Evolutionary conservation across 2,113 vertebrate genomes (phyloP).

Genomic region (Egretta garzetta): DNA sequence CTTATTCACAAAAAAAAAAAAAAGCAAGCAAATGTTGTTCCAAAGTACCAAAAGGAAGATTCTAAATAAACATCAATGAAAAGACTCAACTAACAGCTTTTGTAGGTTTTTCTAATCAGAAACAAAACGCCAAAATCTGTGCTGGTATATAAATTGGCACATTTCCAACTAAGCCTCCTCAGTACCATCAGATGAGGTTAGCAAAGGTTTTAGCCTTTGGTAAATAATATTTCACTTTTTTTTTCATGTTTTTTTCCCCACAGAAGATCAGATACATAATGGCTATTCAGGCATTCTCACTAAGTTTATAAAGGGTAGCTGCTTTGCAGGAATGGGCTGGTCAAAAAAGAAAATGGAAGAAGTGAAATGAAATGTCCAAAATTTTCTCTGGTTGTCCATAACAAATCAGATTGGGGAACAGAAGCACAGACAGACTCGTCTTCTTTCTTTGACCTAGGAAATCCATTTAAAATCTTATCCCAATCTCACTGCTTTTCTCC

Average conservation of each 20-base stretch:
- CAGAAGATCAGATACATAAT: neutral
- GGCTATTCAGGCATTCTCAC: neutral
- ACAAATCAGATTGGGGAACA: neutral
- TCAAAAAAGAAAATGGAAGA: neutral
- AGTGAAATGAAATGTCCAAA: neutral
- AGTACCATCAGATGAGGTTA: neutral
- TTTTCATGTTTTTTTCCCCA: too few species aligned
- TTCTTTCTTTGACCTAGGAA: neutral
- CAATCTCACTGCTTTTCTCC: neutral
- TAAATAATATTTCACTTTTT: neutral
- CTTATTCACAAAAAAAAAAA: neutral
- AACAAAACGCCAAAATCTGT: neutral
- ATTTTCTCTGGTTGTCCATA: neutral
- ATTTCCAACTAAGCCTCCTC: neutral
- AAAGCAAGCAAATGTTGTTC: neutral
- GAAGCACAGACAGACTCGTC: neutral
- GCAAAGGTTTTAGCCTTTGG: neutral
- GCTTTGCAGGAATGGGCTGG: neutral
- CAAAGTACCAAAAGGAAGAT: neutral
- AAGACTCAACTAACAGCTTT: neutral
- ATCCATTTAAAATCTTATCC: neutral
- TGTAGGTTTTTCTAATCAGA: neutral
- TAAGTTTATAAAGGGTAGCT: neutral
- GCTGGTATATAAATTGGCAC: neutral
- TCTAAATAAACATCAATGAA: neutral